Evolutionary conservation across 2,797 vertebrate genomes (phyloP).

Genomic region (Taenioides sp.): DNA sequence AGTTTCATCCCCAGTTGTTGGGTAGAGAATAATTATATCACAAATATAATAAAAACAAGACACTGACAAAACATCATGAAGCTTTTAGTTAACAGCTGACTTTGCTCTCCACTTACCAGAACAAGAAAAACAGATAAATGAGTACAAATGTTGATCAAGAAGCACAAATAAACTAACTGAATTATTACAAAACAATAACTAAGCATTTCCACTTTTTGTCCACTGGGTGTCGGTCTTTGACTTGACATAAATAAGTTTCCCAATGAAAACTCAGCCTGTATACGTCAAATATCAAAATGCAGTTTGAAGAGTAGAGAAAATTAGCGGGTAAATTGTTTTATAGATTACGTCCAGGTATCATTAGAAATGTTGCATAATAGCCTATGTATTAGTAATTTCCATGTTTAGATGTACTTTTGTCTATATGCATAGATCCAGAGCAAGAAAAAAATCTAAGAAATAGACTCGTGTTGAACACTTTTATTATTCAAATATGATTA

Average conservation of each 20-base stretch:
- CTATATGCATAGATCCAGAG: neutral
- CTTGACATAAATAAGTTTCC: too few relatives aligned
- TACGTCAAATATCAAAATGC: neutral
- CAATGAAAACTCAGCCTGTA: neutral
- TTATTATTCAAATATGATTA: conserved; percentile 37
- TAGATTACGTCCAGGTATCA: too few relatives aligned
- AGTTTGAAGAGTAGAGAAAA: too few relatives aligned
- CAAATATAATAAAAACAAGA: neutral
- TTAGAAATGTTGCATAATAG: too few relatives aligned
- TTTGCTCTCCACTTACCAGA: neutral
- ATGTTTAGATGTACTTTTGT: neutral
- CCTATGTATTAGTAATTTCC: neutral
- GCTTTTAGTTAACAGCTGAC: neutral
- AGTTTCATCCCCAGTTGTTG: neutral
- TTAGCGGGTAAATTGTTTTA: too few relatives aligned
- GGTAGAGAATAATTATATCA: neutral
- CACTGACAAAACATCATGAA: neutral
- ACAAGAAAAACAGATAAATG: neutral
- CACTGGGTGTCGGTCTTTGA: conserved; percentile 30
- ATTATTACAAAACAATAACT: neutral
- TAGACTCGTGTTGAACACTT: conserved; percentile 2
- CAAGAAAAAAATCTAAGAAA: neutral
- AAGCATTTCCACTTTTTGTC: neutral
- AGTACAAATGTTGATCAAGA: neutral
- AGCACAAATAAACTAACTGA: neutral